Base-by-base conservation (phyloP, 2,797 vertebrate species). In the Sardinella longiceps region DNA sequence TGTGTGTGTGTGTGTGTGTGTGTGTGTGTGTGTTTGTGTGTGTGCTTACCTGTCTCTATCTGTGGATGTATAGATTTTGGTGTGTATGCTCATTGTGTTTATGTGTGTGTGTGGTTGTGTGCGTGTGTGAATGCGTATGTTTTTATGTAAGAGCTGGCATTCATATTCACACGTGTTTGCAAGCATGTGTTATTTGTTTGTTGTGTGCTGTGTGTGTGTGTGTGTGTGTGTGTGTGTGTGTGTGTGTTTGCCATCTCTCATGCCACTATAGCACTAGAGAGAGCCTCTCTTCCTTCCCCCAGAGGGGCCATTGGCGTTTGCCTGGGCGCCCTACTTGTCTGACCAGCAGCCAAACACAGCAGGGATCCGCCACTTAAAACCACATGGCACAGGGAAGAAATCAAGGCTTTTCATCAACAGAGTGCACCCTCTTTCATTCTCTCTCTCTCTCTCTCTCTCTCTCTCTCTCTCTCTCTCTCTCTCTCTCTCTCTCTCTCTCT, bases 121-220 rank as follows among this genome's bases (percentile, higher is more conserved):
- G 58, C 37, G 43, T 48, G 1, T 48, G 53, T 30, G 25, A 30
- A 28, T 12, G 60, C 30, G n/a, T 30, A 9, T 66, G 63, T n/a
- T n/a, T n/a, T n/a, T n/a, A n/a, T n/a, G n/a, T n/a, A n/a, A n/a
- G n/a, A n/a, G n/a, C n/a, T n/a, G n/a, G n/a, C n/a, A n/a, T n/a
- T n/a, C n/a, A n/a, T n/a, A n/a, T n/a, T n/a, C n/a, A n/a, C n/a
- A n/a, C n/a, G n/a, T 70, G 63, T 70, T 25, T 70, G 63, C 30
- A 37, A 15, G 11, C 14, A 4, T 70, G 63, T 70, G 14, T 63
- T 63, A 11, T 30, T 12, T 70, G 63, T 48, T 11, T 0, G n/a
- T n/a, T 46, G 86, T 87, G 51, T 43, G 23, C n/a, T 84, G 2
- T 51, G 18, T 18, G 58, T 51, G 43, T 48, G 1, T 48, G 53